Conservation (phyloP, 2,113 vertebrate species). For the Nerophis ophidion region DNA sequence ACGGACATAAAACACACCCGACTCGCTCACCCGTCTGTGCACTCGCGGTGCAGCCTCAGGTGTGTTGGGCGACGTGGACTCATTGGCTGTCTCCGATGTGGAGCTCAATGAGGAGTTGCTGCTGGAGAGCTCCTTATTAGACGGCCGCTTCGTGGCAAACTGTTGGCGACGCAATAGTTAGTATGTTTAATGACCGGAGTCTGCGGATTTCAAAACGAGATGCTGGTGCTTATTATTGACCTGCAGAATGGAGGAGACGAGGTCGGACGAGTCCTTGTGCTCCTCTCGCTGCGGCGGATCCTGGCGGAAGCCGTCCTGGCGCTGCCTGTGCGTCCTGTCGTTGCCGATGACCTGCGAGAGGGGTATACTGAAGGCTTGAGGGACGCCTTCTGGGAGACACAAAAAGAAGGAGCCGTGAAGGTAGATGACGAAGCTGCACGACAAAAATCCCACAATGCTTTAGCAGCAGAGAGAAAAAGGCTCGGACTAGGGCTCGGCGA, state of each 20-base stretch:
- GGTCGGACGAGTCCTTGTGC: conserved; percentile 83
- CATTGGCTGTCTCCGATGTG: conserved; percentile 93
- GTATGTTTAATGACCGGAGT: no score
- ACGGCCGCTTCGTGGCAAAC: conserved; percentile 84
- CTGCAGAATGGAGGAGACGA: conserved; percentile 84
- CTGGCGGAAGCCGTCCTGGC: conserved; percentile 71
- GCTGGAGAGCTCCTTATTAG: conserved; percentile 95
- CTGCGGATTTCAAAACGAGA: not conserved
- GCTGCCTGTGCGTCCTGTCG: conserved; percentile 71
- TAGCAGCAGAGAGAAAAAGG: not conserved
- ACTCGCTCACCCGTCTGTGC: conserved; percentile 79
- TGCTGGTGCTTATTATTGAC: conserved; percentile 11
- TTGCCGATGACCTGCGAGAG: conserved; percentile 92
- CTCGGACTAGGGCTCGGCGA: no score
- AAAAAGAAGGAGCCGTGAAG: not conserved
- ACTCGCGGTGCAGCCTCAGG: conserved; percentile 83
- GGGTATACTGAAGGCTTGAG: conserved; percentile 89
- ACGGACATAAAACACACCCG: not conserved
- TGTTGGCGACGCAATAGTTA: conserved; percentile 47
- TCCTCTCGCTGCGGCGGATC: conserved; percentile 79
- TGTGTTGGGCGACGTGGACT: conserved; percentile 89
- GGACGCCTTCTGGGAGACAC: conserved; percentile 74
- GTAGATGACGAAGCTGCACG: not conserved
- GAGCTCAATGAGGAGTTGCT: conserved; percentile 98
- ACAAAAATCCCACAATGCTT: not conserved